Evolutionary conservation across 2,113 vertebrate species (phyloP).

Genomic region (Gymnorhina tibicen): DNA sequence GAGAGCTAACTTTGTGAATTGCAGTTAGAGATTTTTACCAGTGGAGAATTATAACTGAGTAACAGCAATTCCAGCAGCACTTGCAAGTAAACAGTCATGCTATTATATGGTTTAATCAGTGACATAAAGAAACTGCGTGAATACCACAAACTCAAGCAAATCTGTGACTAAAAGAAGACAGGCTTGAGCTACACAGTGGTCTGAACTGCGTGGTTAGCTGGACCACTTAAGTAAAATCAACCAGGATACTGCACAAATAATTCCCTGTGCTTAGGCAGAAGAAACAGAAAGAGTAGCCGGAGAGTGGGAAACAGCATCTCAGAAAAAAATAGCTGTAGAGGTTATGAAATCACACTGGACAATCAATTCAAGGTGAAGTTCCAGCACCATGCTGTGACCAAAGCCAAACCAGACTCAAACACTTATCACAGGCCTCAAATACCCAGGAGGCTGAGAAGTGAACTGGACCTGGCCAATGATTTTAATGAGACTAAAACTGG

Average conservation of each 20-base stretch:
- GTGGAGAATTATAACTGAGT: neutral
- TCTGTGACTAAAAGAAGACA: neutral
- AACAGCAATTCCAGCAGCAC: neutral
- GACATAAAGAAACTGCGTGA: neutral
- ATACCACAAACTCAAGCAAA: neutral
- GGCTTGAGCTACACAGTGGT: neutral
- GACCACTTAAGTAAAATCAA: neutral
- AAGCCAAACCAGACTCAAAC: neutral
- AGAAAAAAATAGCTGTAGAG: neutral
- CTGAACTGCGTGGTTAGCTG: neutral
- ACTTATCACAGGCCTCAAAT: neutral
- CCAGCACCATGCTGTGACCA: neutral
- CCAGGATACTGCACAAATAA: neutral
- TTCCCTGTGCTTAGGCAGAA: neutral
- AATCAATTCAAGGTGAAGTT: neutral
- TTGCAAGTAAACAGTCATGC: neutral
- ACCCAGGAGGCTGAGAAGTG: neutral
- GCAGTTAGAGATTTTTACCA: neutral
- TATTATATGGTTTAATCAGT: neutral
- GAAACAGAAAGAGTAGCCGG: neutral
- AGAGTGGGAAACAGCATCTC: neutral
- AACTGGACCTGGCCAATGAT: neutral
- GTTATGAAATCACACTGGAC: neutral
- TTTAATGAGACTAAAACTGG: neutral
- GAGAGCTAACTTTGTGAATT: neutral